These are phyloP conservation scores for Synodontis membranacea DNA, from an alignment of 2,113 vertebrate species.

Conservation along the genomic window DNA sequence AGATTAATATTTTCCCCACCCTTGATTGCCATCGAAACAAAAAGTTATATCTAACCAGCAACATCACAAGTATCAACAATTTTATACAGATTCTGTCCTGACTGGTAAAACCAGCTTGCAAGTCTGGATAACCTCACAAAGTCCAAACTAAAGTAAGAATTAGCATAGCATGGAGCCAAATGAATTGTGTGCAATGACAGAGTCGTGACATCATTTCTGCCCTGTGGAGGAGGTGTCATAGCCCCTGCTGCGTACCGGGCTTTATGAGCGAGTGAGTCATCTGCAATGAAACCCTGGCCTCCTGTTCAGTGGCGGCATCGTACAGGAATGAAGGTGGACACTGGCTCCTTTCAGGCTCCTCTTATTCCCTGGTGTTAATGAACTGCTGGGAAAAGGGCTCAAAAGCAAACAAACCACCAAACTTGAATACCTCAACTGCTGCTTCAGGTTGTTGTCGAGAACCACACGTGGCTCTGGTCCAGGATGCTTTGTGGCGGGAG, in stretches of 20 bases:
- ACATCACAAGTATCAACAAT: neutral
- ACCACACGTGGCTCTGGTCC: slow-evolving; percentile 21
- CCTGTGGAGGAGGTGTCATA: slow-evolving; percentile 28
- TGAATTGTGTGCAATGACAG: slow-evolving; percentile 32
- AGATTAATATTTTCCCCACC: neutral
- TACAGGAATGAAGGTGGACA: slow-evolving; percentile 1
- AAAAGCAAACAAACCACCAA: slow-evolving; percentile 21
- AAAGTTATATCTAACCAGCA: neutral
- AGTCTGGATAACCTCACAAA: neutral
- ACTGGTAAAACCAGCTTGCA: neutral
- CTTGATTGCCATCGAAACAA: neutral
- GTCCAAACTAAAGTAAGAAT: neutral
- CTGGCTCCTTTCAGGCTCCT: slow-evolving; percentile 28
- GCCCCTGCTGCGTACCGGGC: neutral
- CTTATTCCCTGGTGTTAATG: slow-evolving; percentile 40
- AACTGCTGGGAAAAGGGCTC: slow-evolving; percentile 25
- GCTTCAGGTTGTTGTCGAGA: slow-evolving; percentile 17
- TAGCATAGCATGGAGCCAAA: neutral
- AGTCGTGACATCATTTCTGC: slow-evolving; percentile 22
- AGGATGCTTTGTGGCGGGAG: slow-evolving; percentile 36
- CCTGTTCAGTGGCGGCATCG: slow-evolving; percentile 1
- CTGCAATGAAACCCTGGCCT: slow-evolving; percentile 32
- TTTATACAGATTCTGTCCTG: neutral
- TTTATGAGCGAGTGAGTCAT: slow-evolving; percentile 48
- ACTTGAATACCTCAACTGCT: neutral